Evolutionary conservation across 2,797 vertebrate species (phyloP).

Genomic region (Sebastes dallii): DNA sequence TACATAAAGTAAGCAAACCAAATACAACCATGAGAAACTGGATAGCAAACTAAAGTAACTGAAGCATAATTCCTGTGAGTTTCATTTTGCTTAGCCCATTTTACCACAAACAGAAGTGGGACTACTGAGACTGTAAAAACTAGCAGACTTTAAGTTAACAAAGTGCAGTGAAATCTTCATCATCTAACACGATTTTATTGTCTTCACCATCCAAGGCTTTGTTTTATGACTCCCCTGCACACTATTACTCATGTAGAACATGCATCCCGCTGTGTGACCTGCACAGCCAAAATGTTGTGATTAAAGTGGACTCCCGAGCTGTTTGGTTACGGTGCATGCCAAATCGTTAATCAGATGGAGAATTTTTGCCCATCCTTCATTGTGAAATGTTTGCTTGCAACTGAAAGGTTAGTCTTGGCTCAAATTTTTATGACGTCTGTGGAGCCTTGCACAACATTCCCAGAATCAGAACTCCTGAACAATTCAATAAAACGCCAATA

Average conservation of each 20-base stretch:
- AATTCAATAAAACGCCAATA: not conserved
- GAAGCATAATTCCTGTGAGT: conserved; percentile 26
- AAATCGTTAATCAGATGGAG: conserved; percentile 31
- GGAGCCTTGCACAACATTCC: conserved; percentile 48
- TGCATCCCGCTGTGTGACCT: conserved; percentile 15
- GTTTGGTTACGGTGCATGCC: conserved; percentile 11
- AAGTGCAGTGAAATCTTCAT: not conserved
- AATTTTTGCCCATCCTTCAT: conserved; percentile 28
- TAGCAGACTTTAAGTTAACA: not conserved
- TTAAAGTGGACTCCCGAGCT: conserved; percentile 38
- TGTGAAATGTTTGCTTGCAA: conserved; percentile 51
- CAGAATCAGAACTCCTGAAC: conserved; percentile 29
- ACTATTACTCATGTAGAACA: conserved; percentile 8
- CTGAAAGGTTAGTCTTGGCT: conserved; percentile 35
- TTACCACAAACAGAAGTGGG: conserved; percentile 12
- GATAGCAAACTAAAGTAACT: not conserved
- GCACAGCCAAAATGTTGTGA: conserved; percentile 29
- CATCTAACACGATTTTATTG: not conserved
- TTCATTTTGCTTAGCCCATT: conserved; percentile 13
- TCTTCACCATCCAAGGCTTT: not conserved
- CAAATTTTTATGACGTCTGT: conserved; percentile 32
- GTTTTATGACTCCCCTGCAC: not conserved
- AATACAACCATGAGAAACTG: not conserved
- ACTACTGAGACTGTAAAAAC: conserved; percentile 5
- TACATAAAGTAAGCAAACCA: not conserved